Base-by-base conservation (phyloP, 1,140 invertebrate genomes). In the Penaeus indicus region DNA sequence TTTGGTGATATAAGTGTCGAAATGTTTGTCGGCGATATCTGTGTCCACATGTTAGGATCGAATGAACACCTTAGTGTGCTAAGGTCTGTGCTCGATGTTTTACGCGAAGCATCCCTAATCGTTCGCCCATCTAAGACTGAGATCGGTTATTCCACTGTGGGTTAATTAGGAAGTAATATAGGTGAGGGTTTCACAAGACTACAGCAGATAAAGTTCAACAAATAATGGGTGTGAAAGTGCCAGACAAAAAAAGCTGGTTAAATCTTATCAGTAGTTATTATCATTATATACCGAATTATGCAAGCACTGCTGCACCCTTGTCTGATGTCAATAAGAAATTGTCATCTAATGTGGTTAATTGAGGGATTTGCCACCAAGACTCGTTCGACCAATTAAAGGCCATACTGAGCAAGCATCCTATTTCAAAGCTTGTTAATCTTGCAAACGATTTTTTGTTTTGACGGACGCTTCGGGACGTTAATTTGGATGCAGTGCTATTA, bases 111-210 rank as follows among this genome's bases (percentile, higher is more conserved):
- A 18, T 60, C 25, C 22, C 22, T 83, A 19, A 64, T 22, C 16
- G 81, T 63, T 83, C 22, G 81, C 8, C 81, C 81, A 75, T 75
- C 25, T 25, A 75, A 75, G n/a, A 32, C 72, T 38, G n/a, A 32
- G 42, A 32, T 32, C 1, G 72, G 72, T 32, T 75, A 32, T 75
- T 75, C 38, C 21, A 75, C 72, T n/a, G 27, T 75, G 18, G 25
- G 38, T 10, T 75, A 25, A 3, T 11, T 75, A 0, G 0, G n/a
- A 32, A 32, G 72, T 75, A 13, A 75, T 32, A 27, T 27, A 19
- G 72, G 25, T 10, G 1, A 2, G n/a, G 27, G 25, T 32, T n/a
- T 32, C 42, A 32, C 72, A 8, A 75, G 25, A 27, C 72, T 18
- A 8, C 5, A 4, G 10, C 0, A 75, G n/a, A 10, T 25, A 32